Conservation (phyloP, 2,797 vertebrate species). For the Tragopan temminckii region DNA sequence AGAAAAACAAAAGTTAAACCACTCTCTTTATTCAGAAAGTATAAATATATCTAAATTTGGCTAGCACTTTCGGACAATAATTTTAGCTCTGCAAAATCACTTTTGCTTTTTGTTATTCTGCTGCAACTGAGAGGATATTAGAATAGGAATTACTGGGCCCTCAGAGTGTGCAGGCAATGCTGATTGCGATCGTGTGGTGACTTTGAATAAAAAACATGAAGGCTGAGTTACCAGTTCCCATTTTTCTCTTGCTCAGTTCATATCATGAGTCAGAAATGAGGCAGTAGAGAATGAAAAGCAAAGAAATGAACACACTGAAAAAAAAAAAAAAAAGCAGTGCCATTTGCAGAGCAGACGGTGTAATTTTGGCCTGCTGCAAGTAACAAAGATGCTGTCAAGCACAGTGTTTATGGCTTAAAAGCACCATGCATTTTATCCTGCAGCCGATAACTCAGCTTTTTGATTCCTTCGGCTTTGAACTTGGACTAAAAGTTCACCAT, state of each 20-base stretch:
- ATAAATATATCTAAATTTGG: background rate
- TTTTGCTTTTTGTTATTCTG: background rate
- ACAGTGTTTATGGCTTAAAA: background rate
- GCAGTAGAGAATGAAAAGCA: background rate
- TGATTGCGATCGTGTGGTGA: rapidly evolving
- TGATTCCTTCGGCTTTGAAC: constrained; percentile 24
- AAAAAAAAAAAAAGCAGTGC: background rate
- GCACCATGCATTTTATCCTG: constrained; percentile 4
- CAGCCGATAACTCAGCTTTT: background rate
- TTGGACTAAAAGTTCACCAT: constrained; percentile 8
- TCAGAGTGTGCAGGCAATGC: rapidly evolving
- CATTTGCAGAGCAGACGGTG: background rate
- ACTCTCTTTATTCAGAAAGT: background rate
- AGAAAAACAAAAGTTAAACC: background rate
- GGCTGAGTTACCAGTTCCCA: background rate
- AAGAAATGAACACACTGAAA: background rate
- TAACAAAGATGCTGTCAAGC: background rate
- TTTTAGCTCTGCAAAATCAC: background rate
- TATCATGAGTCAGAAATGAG: background rate
- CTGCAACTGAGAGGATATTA: rapidly evolving
- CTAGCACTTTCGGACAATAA: background rate
- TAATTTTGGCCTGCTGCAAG: background rate
- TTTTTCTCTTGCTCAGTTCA: background rate
- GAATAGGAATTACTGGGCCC: background rate
- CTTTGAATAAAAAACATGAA: background rate